A percentile compares a stretch with the other conserved stretches of the same genome.
These are phyloP conservation scores for Resseliella maxima DNA, from an alignment of 2,888 invertebrate genomes.

Conservation along the genomic window DNA sequence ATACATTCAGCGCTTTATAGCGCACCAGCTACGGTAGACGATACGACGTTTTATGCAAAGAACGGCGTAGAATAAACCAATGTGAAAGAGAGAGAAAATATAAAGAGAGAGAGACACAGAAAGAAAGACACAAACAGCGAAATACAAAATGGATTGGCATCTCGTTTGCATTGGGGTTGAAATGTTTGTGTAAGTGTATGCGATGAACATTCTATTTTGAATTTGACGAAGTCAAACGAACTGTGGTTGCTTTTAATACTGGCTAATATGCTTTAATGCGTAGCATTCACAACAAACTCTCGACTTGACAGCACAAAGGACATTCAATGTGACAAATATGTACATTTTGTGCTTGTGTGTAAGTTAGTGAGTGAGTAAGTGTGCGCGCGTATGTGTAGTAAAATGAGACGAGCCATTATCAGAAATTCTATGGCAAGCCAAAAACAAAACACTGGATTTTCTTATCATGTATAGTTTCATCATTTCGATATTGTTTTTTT, in stretches of 20 bases:
- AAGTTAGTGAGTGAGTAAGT: not conserved
- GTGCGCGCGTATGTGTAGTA: not conserved
- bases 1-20: not conserved
- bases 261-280: not conserved
- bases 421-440: constrained; percentile 13
- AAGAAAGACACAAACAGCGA: not conserved
- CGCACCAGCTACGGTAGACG: too few relatives aligned
- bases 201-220: not conserved
- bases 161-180: not conserved
- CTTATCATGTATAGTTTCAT: not conserved
- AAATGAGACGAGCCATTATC: not conserved
- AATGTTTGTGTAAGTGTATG: not conserved
- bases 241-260: constrained; percentile 7
- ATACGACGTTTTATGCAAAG: too few relatives aligned
- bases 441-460: constrained; percentile 19
- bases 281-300: not conserved
- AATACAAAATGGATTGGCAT: not conserved
- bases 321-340: not conserved
- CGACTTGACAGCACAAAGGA: not conserved
- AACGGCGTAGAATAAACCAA: too few relatives aligned
- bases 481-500: constrained; percentile 34
- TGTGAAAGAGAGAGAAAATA: too few relatives aligned
- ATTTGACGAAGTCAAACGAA: constrained; percentile 10
- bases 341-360: not conserved
- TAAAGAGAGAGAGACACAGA: not conserved